Evolutionary conservation across 1,140 invertebrate genomes (phyloP).

Genomic region (Mercenaria mercenaria): DNA sequence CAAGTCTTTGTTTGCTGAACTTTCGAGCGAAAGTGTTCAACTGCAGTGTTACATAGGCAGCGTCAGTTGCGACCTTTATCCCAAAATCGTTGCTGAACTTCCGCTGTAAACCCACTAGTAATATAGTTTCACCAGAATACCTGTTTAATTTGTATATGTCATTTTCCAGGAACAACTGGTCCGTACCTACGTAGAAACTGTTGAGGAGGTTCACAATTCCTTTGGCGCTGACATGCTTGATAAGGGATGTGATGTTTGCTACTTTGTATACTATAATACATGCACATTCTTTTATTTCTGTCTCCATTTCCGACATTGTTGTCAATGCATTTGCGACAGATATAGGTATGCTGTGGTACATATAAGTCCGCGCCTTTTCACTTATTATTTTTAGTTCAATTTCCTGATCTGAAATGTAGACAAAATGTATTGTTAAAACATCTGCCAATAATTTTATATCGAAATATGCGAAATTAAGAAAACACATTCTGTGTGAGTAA

Average conservation of each 20-base stretch:
- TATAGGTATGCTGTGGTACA: constrained; percentile 25
- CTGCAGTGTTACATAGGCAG: constrained; percentile 9
- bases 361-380: background rate
- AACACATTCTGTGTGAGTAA: too few species aligned
- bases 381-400: background rate
- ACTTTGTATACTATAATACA: constrained; percentile 8
- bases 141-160: constrained; percentile 39
- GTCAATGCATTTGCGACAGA: constrained; percentile 5
- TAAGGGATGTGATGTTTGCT: background rate
- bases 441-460: too few species aligned
- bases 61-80: background rate
- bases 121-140: background rate
- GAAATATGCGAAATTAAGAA: background rate
- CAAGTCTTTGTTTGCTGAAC: background rate
- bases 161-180: constrained; percentile 38
- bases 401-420: constrained; percentile 33
- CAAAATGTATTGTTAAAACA: too few species aligned
- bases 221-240: background rate
- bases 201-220: constrained; percentile 56
- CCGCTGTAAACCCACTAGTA: constrained; percentile 3
- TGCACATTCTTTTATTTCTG: background rate
- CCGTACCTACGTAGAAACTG: constrained; percentile 41
- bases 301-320: background rate
- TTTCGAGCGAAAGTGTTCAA: constrained; percentile 23
- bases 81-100: background rate